A percentile compares a stretch with the other conserved stretches of the same genome.
These are phyloP conservation scores for Malaclemys terrapin DNA, from an alignment of 2,113 vertebrate genomes.

Conservation along the genomic window DNA sequence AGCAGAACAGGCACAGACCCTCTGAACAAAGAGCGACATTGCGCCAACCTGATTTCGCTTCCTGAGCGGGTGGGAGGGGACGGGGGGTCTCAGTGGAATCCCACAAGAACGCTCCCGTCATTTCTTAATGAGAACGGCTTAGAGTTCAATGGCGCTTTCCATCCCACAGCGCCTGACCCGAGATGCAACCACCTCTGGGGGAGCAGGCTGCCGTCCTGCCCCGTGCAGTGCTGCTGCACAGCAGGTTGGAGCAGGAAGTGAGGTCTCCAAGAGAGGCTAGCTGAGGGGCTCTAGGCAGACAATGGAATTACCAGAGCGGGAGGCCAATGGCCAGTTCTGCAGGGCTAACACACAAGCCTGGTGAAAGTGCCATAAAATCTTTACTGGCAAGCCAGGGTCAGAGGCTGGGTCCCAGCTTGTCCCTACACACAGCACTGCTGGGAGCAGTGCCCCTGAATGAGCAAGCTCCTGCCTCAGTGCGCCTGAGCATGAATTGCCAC, in stretches of 20 bases:
- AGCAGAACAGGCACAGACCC: neutral
- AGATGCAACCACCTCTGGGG: neutral
- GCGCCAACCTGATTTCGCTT: neutral
- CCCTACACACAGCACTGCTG: no score
- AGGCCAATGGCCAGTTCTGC: neutral
- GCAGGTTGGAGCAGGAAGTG: neutral
- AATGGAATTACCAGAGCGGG: neutral
- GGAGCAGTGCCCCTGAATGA: neutral
- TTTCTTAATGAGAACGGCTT: neutral
- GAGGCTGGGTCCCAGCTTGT: neutral
- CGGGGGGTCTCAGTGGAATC: neutral
- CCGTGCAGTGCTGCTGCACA: neutral
- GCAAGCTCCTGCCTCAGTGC: neutral
- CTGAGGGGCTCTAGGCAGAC: neutral
- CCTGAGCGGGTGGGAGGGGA: rapidly evolving
- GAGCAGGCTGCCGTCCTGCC: neutral
- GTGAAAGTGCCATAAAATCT: neutral
- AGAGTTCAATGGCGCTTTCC: neutral
- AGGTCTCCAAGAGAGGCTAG: neutral
- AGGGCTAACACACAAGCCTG: neutral
- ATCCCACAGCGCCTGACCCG: neutral
- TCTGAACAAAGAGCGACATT: neutral
- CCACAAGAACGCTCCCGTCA: neutral
- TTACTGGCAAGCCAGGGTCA: neutral
- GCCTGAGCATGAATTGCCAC: neutral